phyloP scores from a whole-genome alignment of 2,888 invertebrate genomes.

The Vandiemenella viatica region DNA sequence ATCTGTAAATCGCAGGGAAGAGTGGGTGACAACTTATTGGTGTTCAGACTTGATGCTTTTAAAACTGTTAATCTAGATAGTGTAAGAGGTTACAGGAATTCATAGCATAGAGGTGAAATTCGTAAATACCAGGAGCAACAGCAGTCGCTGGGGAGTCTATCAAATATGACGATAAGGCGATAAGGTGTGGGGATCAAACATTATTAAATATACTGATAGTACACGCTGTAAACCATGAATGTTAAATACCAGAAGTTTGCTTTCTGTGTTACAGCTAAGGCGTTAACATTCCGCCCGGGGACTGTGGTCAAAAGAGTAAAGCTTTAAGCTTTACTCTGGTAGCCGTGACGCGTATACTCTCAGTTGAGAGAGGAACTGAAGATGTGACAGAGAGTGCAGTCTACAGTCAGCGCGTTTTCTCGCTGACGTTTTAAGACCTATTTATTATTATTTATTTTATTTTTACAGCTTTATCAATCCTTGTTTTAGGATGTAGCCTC shows the following conservation, averaged over 20 bases:
- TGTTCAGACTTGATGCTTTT: too few relatives aligned
- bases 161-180: slow-evolving; percentile 22
- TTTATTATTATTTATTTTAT: too few relatives aligned
- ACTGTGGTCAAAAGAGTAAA: slow-evolving; percentile 23
- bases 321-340: slow-evolving; percentile 20
- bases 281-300: slow-evolving; percentile 23
- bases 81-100: slow-evolving; percentile 19
- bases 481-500: too few relatives aligned
- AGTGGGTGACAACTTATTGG: too few relatives aligned
- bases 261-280: slow-evolving; percentile 20
- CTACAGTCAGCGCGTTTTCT: too few relatives aligned
- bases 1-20: too few relatives aligned
- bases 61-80: slow-evolving; percentile 20
- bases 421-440: too few relatives aligned
- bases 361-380: too few relatives aligned
- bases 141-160: slow-evolving; percentile 21
- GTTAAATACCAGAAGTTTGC: slow-evolving; percentile 14
- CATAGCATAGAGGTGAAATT: slow-evolving; percentile 22
- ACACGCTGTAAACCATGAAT: slow-evolving; percentile 24
- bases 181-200: slow-evolving; percentile 24
- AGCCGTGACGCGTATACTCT: too few relatives aligned
- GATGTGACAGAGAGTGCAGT: too few relatives aligned
- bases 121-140: slow-evolving; percentile 21
- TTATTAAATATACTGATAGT: slow-evolving; percentile 26
- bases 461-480: too few relatives aligned